phyloP scores from a whole-genome alignment of 1,140 invertebrate genomes.

The Cotesia typhae region DNA sequence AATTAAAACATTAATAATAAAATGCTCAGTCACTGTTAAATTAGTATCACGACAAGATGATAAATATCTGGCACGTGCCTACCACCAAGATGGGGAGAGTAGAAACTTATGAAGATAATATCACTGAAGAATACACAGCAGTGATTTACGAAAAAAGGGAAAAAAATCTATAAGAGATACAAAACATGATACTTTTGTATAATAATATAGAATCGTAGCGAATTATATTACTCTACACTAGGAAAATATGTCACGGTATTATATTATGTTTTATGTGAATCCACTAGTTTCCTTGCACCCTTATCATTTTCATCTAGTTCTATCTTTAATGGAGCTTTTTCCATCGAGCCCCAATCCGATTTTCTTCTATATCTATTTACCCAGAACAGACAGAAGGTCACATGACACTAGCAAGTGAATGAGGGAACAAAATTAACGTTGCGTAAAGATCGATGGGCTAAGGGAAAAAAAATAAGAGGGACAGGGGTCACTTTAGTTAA shows the following conservation, averaged over 20 bases:
- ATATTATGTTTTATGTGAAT: background rate
- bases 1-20: slow-evolving; percentile 19
- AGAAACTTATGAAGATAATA: slow-evolving; percentile 14
- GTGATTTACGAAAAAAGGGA: background rate
- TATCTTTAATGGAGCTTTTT: background rate
- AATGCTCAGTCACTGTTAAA: slow-evolving; percentile 20
- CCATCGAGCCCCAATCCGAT: slow-evolving; percentile 25
- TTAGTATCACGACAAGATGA: slow-evolving; percentile 28
- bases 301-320: background rate
- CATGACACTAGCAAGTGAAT: slow-evolving; percentile 24
- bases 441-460: slow-evolving; percentile 34
- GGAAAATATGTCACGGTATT: slow-evolving; percentile 23
- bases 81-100: background rate
- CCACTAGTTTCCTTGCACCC: slow-evolving; percentile 12
- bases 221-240: background rate
- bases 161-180: background rate
- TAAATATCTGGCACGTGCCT: slow-evolving; percentile 27
- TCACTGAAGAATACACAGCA: background rate
- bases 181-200: background rate
- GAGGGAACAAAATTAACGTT: slow-evolving; percentile 37
- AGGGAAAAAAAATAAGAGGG: slow-evolving; percentile 23
- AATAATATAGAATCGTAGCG: slow-evolving; percentile 11
- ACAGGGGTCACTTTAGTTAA: slow-evolving; percentile 26
- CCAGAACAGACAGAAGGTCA: slow-evolving; percentile 17
- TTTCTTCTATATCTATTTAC: slow-evolving; percentile 35